phyloP scores from a whole-genome alignment of 2,113 vertebrate species.

The Crypturellus undulatus region DNA sequence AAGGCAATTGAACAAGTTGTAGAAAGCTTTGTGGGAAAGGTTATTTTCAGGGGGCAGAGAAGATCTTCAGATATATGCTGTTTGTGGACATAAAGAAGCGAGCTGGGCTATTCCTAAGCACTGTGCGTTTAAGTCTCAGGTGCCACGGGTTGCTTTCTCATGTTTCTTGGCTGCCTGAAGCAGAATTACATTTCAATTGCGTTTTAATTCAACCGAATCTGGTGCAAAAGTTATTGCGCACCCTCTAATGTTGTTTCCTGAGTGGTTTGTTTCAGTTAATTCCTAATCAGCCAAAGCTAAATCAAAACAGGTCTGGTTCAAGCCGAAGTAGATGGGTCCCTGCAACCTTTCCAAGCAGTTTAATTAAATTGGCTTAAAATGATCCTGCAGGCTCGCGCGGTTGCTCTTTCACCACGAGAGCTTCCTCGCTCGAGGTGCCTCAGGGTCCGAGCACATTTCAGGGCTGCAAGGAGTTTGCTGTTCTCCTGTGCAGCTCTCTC shows the following conservation, averaged over 20 bases:
- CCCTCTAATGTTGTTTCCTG: constrained; percentile 53
- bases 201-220: constrained; percentile 56
- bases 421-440: background rate
- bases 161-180: constrained; percentile 42
- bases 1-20: background rate
- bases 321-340: constrained; percentile 11
- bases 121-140: constrained; percentile 16
- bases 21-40: background rate
- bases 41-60: background rate
- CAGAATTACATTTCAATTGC: constrained; percentile 44
- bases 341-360: background rate
- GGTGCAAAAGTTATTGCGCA: constrained; percentile 20
- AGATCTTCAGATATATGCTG: background rate
- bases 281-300: constrained; percentile 29
- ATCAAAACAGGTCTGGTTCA: constrained; percentile 36
- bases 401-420: background rate
- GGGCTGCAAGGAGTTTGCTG: background rate
- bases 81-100: constrained; percentile 5
- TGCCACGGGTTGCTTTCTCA: constrained; percentile 15
- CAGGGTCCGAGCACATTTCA: background rate
- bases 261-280: constrained; percentile 10
- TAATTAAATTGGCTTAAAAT: constrained; percentile 56
- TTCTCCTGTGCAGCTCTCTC: background rate
- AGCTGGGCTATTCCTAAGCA: constrained; percentile 9
- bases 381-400: background rate